phyloP scores from a whole-genome alignment of 2,888 invertebrate genomes.

The Scaptomyza flava region DNA sequence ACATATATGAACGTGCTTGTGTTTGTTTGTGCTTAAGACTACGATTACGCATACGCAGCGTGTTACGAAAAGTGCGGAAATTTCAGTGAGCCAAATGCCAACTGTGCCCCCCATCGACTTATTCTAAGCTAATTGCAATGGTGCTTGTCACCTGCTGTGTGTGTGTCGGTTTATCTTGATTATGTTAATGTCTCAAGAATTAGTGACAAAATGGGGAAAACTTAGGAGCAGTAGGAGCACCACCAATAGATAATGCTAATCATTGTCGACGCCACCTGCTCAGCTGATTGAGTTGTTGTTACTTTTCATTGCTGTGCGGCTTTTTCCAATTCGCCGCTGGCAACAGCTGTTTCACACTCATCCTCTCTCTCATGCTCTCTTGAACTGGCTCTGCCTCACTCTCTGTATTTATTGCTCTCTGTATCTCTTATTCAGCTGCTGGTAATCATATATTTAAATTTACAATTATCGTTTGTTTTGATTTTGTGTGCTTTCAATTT shows the following conservation, averaged over 20 bases:
- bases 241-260: conserved; percentile 33
- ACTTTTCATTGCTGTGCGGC: conserved; percentile 45
- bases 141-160: conserved; percentile 23
- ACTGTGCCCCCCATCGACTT: not conserved
- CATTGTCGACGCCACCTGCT: conserved; percentile 34
- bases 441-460: conserved; percentile 79
- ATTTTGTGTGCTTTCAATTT: conserved; percentile 72
- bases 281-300: conserved; percentile 64
- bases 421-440: conserved; percentile 16
- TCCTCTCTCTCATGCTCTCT: conserved; percentile 8
- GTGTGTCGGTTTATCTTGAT: conserved; percentile 43
- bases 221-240: conserved; percentile 9
- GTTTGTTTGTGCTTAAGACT: conserved; percentile 6
- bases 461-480: conserved; percentile 78
- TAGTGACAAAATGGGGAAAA: conserved; percentile 43
- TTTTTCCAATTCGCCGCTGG: conserved; percentile 67
- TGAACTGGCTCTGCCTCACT: not conserved
- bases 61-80: conserved; percentile 32
- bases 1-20: not conserved
- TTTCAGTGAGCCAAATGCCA: conserved; percentile 19
- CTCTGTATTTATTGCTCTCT: conserved; percentile 5
- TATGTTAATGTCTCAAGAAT: conserved; percentile 59
- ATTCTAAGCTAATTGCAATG: conserved; percentile 42
- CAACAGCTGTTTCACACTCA: conserved; percentile 65
- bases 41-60: conserved; percentile 47